Percentiles rank a stretch among this genome's conserved stretches.
Evolutionary conservation across 2,888 invertebrate species (phyloP).

Genomic region (Trissolcus japonicus): DNA sequence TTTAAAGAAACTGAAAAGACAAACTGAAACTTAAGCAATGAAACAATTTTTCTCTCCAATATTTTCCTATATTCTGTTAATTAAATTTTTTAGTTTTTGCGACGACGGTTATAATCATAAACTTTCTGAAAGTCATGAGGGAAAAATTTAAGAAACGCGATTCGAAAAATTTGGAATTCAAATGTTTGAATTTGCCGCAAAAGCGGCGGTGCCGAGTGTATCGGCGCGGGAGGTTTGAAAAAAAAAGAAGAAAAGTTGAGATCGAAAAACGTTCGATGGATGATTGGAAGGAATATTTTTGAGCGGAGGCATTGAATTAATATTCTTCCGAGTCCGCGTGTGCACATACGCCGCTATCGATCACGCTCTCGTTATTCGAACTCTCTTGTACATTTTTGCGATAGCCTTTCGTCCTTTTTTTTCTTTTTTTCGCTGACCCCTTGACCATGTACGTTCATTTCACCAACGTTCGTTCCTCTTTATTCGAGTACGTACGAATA

Average conservation of each 20-base stretch:
- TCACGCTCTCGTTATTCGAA: conserved; percentile 66
- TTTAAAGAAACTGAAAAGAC: too few relatives aligned
- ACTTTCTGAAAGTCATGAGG: too few relatives aligned
- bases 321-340: conserved; percentile 65
- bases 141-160: too few relatives aligned
- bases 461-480: conserved; percentile 61
- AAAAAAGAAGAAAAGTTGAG: not conserved
- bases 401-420: conserved; percentile 61
- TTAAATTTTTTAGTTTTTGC: too few relatives aligned
- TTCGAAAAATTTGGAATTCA: too few relatives aligned
- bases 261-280: not conserved
- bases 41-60: too few relatives aligned
- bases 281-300: conserved; percentile 5
- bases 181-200: too few relatives aligned
- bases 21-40: too few relatives aligned
- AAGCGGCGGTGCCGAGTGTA: too few relatives aligned
- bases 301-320: conserved; percentile 58
- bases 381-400: conserved; percentile 57
- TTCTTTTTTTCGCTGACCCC: conserved; percentile 69
- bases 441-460: conserved; percentile 58
- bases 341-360: conserved; percentile 65
- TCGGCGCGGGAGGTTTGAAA: not conserved
- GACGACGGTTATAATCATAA: too few relatives aligned
- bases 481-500: conserved; percentile 68
- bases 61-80: too few relatives aligned